A percentile compares a stretch with the other conserved stretches of the same genome.
Conservation (phyloP, 1,140 invertebrate species). For the Helicorthomorpha holstii region DNA sequence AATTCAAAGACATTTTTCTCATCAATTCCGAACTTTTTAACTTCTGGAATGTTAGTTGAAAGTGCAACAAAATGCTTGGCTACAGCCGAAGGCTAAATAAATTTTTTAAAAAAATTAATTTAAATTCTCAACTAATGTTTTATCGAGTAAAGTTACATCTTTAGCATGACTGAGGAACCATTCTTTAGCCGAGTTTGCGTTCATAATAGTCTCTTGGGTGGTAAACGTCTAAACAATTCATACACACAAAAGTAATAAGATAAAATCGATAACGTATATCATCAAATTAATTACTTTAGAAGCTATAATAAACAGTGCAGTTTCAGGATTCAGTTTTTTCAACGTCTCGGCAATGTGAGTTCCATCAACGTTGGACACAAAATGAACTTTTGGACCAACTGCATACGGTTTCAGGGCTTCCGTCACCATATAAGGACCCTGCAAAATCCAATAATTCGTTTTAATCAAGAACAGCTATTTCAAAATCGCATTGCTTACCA, state of each 20-base stretch:
- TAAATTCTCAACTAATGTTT: constrained; percentile 7
- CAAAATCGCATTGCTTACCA: constrained; percentile 34
- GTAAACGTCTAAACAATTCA: constrained; percentile 59
- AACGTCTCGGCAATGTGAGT: constrained; percentile 91
- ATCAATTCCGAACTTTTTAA: constrained; percentile 93
- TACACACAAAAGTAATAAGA: neutral
- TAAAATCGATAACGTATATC: neutral
- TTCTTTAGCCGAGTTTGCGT: constrained; percentile 86
- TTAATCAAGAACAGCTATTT: neutral
- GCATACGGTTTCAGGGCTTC: constrained; percentile 88
- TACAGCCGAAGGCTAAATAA: constrained; percentile 50
- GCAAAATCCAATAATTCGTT: constrained; percentile 2
- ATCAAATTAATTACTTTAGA: constrained; percentile 47
- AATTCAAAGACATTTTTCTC: constrained; percentile 98
- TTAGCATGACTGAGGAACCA: constrained; percentile 81
- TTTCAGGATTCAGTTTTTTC: constrained; percentile 80
- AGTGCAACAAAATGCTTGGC: constrained; percentile 96
- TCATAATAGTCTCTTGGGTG: constrained; percentile 98
- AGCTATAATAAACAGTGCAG: constrained; percentile 92
- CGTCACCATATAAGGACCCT: constrained; percentile 96
- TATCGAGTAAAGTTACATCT: constrained; percentile 44
- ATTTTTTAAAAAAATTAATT: neutral
- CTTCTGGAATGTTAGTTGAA: constrained; percentile 85
- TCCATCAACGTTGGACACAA: constrained; percentile 98
- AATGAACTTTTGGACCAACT: constrained; percentile 78